These are phyloP conservation scores for Amorpha juglandis DNA, from an alignment of 2,888 invertebrate species.

Conservation along the genomic window DNA sequence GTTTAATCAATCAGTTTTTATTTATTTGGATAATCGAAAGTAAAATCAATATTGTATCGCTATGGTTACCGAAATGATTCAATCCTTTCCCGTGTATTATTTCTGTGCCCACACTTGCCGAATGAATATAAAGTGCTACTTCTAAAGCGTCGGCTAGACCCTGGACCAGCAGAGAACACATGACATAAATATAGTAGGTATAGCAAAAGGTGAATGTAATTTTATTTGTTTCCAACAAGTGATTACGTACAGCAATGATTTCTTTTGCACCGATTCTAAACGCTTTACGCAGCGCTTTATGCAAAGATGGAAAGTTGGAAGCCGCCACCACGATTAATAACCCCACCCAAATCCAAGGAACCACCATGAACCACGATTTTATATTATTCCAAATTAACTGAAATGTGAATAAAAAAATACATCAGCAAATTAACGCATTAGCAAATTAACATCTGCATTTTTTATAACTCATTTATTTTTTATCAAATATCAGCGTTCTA, in stretches of 20 bases:
- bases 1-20: no score
- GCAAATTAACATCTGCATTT: no score
- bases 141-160: constrained; percentile 64
- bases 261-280: constrained; percentile 60
- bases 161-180: constrained; percentile 43
- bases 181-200: background rate
- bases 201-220: background rate
- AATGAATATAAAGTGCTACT: constrained; percentile 70
- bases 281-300: constrained; percentile 48
- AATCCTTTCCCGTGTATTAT: constrained; percentile 73
- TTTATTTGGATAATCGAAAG: no score
- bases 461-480: no score
- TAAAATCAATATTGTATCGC: background rate
- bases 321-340: constrained; percentile 49
- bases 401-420: constrained; percentile 33
- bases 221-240: background rate
- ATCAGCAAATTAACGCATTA: no score
- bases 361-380: constrained; percentile 53
- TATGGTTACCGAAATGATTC: constrained; percentile 60
- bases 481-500: no score
- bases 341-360: constrained; percentile 65
- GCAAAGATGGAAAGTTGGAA: constrained; percentile 42
- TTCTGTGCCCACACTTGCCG: constrained; percentile 70
- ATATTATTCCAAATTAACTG: constrained; percentile 74
- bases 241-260: constrained; percentile 41